These are phyloP conservation scores for Tetrax tetrax DNA, from an alignment of 2,113 vertebrate genomes.

Conservation along the genomic window DNA sequence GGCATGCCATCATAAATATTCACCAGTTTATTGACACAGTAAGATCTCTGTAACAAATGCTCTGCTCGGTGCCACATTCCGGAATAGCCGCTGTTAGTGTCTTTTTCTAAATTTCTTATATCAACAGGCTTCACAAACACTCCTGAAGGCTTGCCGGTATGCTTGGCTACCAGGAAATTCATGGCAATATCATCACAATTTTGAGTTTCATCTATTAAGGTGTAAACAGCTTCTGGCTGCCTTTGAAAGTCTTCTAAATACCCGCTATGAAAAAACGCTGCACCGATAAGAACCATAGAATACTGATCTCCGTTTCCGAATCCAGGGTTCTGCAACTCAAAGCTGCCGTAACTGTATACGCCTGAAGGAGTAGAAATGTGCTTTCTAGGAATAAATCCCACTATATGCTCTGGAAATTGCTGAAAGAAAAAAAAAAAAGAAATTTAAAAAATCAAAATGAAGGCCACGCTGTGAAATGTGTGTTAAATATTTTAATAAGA, in stretches of 20 bases:
- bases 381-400: conserved; percentile 95
- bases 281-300: conserved; percentile 94
- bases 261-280: conserved; percentile 86
- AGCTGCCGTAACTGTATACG: conserved; percentile 90
- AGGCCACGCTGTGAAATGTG: not conserved
- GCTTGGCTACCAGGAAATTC: conserved; percentile 87
- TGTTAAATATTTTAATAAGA: not conserved
- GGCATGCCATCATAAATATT: conserved; percentile 90
- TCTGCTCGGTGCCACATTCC: conserved; percentile 96
- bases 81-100: conserved; percentile 86
- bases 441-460: not conserved
- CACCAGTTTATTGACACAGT: conserved; percentile 89
- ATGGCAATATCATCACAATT: conserved; percentile 95
- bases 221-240: conserved; percentile 80
- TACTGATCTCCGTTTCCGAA: conserved; percentile 86
- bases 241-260: conserved; percentile 89
- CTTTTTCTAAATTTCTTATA: conserved; percentile 89
- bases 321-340: conserved; percentile 86
- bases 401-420: conserved; percentile 95
- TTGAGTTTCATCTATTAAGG: conserved; percentile 89
- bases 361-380: conserved; percentile 85
- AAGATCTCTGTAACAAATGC: conserved; percentile 91
- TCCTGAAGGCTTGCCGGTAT: conserved; percentile 80
- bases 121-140: conserved; percentile 92
- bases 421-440: conserved; percentile 66